Base-by-base conservation (phyloP, 2,797 vertebrate genomes). In the Arrhamphus sclerolepis region DNA sequence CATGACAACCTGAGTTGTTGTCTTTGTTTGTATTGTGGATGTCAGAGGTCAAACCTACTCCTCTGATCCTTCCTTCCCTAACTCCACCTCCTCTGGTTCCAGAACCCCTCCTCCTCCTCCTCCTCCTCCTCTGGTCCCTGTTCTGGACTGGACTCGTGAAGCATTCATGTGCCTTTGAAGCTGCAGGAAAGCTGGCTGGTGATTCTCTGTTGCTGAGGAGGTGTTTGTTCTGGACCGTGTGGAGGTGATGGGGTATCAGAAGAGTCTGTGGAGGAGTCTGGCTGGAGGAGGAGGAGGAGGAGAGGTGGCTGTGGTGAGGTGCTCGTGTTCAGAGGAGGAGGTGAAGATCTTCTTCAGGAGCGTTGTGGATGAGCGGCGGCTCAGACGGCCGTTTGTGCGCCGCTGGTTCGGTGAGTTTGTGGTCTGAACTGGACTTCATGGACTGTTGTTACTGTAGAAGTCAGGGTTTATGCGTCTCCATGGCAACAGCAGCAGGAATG, bases 241-340 rank as follows among this genome's bases (percentile, higher is more conserved):
- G 1, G 64, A 22, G 50, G 7, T 5, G 58, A 84, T 84, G 82
- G 80, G 79, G 2, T 76, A 76, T 43, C 79, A 73, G 72, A 80
- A 66, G 76, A 62, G 31, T 20, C 1, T 68, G 46, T 76, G 81
- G 81, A 22, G 55, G 21, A 66, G 56, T 10, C 51, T 66, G 41
- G 7, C 48, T 1, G 59, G 34, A 46, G 64, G 49, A 50, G 67
- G 59, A 55, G 55, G 52, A 41, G 34, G 60, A 17, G 54, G 8
- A 34, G 31, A 3, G 13, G 60, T 14, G 1, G 59, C 67, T 9
- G 66, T 74, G 49, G 77, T 80, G n/a, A 80, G 71, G 60, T 73
- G 82, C 47, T 73, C 24, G 0, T 69, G 69, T 47, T 52, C 72
- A 41, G 51, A 80, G 8, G 70, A 78, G 60, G 57, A 72, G 72